These are phyloP conservation scores for Gymnodraco acuticeps DNA, from an alignment of 2,797 vertebrate species.

Conservation along the genomic window DNA sequence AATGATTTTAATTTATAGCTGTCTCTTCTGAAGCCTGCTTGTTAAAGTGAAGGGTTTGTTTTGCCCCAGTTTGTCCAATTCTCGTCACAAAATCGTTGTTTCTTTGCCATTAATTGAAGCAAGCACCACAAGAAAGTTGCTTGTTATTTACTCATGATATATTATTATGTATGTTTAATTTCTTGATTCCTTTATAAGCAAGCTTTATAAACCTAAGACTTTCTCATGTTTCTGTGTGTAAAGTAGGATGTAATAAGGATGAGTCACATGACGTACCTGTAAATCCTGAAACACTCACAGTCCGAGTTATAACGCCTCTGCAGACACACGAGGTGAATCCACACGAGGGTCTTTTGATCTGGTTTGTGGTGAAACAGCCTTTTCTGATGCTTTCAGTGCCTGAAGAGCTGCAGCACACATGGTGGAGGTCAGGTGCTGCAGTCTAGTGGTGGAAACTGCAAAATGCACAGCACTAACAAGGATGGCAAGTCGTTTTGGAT, in stretches of 20 bases:
- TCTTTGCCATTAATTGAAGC: no score
- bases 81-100: no score
- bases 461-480: constrained; percentile 21
- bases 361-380: background rate
- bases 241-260: background rate
- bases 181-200: no score
- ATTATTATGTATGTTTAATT: no score
- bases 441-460: constrained; percentile 40
- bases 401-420: background rate
- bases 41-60: no score
- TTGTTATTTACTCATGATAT: no score
- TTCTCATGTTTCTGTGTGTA: background rate
- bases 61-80: no score
- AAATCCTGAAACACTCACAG: background rate
- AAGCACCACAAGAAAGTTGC: no score
- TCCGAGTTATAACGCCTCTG: background rate
- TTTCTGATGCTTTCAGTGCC: background rate
- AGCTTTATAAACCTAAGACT: background rate
- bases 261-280: background rate
- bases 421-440: constrained; percentile 35
- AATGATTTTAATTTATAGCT: background rate
- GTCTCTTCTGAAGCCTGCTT: background rate
- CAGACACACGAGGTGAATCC: background rate
- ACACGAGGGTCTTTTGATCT: background rate
- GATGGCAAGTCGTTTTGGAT: no score